Base-by-base conservation (phyloP, 2,797 vertebrate species). In the Sebastes steindachneri region DNA sequence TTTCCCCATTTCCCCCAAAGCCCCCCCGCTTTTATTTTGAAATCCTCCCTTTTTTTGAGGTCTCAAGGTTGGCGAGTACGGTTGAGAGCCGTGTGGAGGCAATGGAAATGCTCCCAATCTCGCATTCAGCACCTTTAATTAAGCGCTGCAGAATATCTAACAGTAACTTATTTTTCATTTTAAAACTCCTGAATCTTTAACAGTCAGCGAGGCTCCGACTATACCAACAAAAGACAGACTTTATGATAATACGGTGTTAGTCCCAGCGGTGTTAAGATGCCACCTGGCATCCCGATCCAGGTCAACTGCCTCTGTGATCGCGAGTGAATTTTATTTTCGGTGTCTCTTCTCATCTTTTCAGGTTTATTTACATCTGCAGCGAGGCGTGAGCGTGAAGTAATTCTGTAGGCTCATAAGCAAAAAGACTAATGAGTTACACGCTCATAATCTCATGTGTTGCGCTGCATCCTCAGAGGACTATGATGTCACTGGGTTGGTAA, bases 401-500 rank as follows among this genome's bases (percentile, higher is more conserved):
- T 57, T 64, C 59, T 74, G 31, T 45, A 41, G 63, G 71, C 77
- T 86, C 35, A 4, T 37, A 37, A 62, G 63, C 29, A 70, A 57
- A 83, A 81, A 37, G 67, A 17, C 84, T 92, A 91, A 93, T 88
- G 87, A 93, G 85, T 87, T 67, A 67, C 81, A 66, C 10, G 6
- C 58, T 76, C 23, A n/a, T 45, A 79, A 54, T 86, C 82, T 83
- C 63, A 28, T 75, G 77, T 69, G 71, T 60, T 66, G 68, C 2
- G 5, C 4, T 31, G 65, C 74, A 86, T 88, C 84, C 90, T 88
- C 89, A 7, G 77, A 75, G 89, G 89, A 80, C 73, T 17, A 10
- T 90, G 92, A 91, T 85, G 85, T 91, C 92, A 92, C 11, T 59
- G 78, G 78, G 83, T 74, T 79, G 79, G 67, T 86, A 77, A 83